Evolutionary conservation across 2,797 vertebrate species (phyloP).

Genomic region (Peromyscus aztecus): DNA sequence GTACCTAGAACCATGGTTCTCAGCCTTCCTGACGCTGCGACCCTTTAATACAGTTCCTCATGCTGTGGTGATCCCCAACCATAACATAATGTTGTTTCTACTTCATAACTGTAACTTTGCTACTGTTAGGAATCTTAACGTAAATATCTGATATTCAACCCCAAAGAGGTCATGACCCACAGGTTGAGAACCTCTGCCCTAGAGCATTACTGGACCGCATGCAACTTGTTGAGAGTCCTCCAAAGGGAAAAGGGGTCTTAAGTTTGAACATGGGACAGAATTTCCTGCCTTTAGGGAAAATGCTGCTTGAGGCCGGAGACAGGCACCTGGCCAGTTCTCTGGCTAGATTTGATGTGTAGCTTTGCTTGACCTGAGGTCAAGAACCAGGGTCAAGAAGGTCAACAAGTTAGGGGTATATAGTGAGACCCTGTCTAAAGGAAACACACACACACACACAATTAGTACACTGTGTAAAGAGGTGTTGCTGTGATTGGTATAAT

Average conservation of each 20-base stretch:
- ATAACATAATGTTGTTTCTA: too few relatives aligned
- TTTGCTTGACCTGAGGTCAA: not conserved
- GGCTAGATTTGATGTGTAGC: not conserved
- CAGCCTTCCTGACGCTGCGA: too few relatives aligned
- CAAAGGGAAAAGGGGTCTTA: not conserved
- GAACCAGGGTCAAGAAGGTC: not conserved
- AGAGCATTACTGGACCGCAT: not conserved
- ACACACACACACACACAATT: too few relatives aligned
- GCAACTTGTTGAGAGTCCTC: not conserved
- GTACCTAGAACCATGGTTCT: not conserved
- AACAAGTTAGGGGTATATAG: not conserved
- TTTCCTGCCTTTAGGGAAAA: not conserved
- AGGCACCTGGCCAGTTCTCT: not conserved
- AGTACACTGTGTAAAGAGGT: too few relatives aligned
- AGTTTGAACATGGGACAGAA: not conserved
- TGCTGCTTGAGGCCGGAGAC: too few relatives aligned
- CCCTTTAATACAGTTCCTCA: too few relatives aligned
- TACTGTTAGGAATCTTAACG: too few relatives aligned
- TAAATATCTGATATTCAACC: too few relatives aligned
- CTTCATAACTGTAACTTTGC: too few relatives aligned
- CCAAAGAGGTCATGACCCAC: too few relatives aligned
- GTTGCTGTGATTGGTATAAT: too few relatives aligned
- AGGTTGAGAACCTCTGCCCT: not conserved
- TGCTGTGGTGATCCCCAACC: too few relatives aligned
- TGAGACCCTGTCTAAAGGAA: not conserved